Base-by-base conservation (phyloP, 2,888 invertebrate genomes). In the Andrena fulva region DNA sequence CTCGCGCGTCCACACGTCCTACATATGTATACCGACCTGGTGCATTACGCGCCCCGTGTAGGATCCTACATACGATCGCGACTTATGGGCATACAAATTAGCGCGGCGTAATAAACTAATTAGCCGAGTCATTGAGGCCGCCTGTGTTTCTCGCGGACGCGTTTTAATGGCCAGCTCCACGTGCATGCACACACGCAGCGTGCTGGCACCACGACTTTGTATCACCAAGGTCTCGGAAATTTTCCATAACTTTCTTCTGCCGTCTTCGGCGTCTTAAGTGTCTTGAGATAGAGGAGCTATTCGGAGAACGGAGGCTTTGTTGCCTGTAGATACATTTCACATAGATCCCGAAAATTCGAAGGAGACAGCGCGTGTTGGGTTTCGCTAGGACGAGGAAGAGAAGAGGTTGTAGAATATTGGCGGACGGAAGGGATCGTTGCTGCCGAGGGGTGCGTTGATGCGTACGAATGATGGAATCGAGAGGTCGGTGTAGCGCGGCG, bases 41-140 rank as follows among this genome's bases (percentile, higher is more conserved):
- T 10, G 31, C 60, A 60, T 67, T 60, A 64, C 64, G 33, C 59
- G 64, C 33, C 33, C 69, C 66, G 8, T 29, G 79, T 60, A 64
- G 33, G 20, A 42, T 42, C 42, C 42, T 42, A 16, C 42, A 0
- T 75, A 68, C 79, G 85, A 87, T 79, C 80, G 82, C 85, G 84
- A 92, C 91, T 92, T 91, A 90, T 88, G 87, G 83, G 82, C 87
- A 90, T 91, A 90, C 87, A 91, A 91, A 92, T 92, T 89, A 89
- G 86, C 89, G 68, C 85, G 85, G 87, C 85, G 90, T 89, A 91
- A 92, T 91, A 91, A 92, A 92, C 91, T 91, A 92, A 92, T 92
- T 92, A 92, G 89, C 87, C 89, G 88, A 89, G 82, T 90, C 89
- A 89, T 90, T 90, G 89, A 88, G 85, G 80, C 77, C 84, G 87